phyloP scores from a whole-genome alignment of 2,888 invertebrate genomes.

The Noctuana brunneofusca region DNA sequence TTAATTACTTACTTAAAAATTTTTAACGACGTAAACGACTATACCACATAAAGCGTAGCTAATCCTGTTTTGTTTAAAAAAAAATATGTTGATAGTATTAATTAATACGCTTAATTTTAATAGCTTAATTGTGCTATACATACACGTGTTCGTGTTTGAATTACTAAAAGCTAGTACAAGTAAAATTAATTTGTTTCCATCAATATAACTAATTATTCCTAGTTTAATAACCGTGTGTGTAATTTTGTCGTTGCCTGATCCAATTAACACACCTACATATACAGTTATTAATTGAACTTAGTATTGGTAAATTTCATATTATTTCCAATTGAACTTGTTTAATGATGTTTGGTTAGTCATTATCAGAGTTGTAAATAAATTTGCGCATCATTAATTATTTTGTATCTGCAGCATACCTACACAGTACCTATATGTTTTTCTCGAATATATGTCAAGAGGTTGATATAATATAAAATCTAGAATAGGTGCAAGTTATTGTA shows the following conservation, averaged over 20 bases:
- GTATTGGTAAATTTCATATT: slow-evolving; percentile 1
- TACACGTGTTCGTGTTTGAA: too few species aligned
- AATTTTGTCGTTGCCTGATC: not conserved
- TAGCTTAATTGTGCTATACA: too few species aligned
- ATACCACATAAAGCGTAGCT: too few species aligned
- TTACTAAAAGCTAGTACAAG: not conserved
- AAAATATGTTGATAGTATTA: too few species aligned
- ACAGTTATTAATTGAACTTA: slow-evolving; percentile 4
- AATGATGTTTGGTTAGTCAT: not conserved
- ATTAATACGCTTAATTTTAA: too few species aligned
- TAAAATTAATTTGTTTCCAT: not conserved
- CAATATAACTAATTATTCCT: slow-evolving; percentile 2
- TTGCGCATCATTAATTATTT: not conserved
- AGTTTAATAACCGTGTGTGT: not conserved
- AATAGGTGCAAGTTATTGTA: too few species aligned
- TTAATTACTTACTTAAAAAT: too few species aligned
- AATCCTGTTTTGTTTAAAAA: too few species aligned
- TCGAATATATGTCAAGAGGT: not conserved
- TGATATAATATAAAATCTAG: not conserved
- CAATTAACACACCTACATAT: not conserved
- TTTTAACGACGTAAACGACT: too few species aligned
- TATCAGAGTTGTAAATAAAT: not conserved
- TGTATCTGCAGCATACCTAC: not conserved
- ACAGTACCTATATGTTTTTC: not conserved
- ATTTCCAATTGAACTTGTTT: slow-evolving; percentile 1